phyloP scores from a whole-genome alignment of 1,140 invertebrate species.

The Magallana angulata region DNA sequence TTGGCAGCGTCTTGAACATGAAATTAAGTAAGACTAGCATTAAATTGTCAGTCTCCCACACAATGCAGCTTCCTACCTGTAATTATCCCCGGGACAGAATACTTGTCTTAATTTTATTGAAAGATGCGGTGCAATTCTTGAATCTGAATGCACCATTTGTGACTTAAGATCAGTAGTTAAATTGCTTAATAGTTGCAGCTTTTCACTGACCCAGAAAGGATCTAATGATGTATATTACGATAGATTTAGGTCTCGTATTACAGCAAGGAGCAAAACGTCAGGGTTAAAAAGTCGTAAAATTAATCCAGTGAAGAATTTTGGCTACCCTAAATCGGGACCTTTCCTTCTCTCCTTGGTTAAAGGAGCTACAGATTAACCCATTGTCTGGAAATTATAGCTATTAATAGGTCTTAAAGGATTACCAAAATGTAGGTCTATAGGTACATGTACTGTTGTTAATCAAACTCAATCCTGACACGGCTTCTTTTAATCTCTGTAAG shows the following conservation, averaged over 20 bases:
- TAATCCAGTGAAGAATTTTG: background rate
- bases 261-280: background rate
- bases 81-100: background rate
- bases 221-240: conserved; percentile 5
- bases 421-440: no score
- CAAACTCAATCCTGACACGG: no score
- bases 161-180: background rate
- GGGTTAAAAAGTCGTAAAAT: conserved; percentile 23
- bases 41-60: background rate
- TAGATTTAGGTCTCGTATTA: background rate
- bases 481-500: no score
- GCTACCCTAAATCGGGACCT: background rate
- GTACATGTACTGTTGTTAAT: no score
- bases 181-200: background rate
- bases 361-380: no score
- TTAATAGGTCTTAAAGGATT: no score
- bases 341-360: no score
- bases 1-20: background rate
- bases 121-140: conserved; percentile 7
- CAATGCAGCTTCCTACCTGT: background rate
- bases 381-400: no score
- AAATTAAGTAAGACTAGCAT: background rate
- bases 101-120: background rate
- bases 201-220: conserved; percentile 18
- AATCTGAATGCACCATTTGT: conserved; percentile 24